A percentile compares a stretch with the other conserved stretches of the same genome.
phyloP scores from a whole-genome alignment of 2,113 vertebrate genomes.

The Ciconia maguari region DNA sequence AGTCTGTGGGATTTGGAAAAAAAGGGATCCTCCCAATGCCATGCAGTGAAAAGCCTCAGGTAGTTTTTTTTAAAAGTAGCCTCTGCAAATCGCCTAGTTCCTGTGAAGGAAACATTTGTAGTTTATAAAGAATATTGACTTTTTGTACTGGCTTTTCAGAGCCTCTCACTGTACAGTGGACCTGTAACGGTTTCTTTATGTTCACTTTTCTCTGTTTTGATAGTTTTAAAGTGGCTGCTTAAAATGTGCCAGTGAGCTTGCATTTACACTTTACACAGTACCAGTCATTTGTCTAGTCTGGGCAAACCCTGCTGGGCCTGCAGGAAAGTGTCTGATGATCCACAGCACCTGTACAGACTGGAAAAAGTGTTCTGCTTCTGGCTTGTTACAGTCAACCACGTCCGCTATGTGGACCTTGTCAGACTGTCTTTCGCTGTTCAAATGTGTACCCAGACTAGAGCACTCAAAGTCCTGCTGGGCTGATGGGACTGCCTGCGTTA shows the following conservation, averaged over 20 bases:
- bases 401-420: neutral
- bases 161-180: neutral
- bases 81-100: neutral
- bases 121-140: neutral
- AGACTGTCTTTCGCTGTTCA: neutral
- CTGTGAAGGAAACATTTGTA: neutral
- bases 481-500: neutral
- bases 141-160: neutral
- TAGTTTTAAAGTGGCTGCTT: neutral
- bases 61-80: neutral
- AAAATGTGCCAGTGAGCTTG: neutral
- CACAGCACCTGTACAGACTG: neutral
- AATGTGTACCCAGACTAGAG: neutral
- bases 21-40: neutral
- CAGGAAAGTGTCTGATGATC: neutral
- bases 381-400: neutral
- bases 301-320: neutral
- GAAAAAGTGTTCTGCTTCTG: neutral
- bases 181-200: neutral
- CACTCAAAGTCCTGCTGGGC: neutral
- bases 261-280: neutral
- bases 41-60: neutral
- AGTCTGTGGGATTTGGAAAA: neutral
- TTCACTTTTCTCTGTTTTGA: neutral
- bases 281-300: neutral